Evolutionary conservation across 2,888 invertebrate genomes (phyloP).

Genomic region (Antheraea assamensis): DNA sequence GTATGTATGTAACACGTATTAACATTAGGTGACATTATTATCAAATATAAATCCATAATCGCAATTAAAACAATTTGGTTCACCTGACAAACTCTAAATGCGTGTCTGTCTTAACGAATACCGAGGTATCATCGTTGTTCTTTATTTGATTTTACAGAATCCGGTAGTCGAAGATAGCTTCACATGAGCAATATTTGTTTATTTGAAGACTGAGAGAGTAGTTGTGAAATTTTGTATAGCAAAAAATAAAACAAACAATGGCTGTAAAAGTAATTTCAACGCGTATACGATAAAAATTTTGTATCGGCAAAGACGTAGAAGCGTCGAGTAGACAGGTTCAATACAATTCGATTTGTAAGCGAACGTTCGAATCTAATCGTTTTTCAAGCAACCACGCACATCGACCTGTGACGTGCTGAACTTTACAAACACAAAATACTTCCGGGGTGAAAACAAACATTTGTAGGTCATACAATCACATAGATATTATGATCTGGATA

Average conservation of each 20-base stretch:
- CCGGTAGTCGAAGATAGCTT: conserved; percentile 29
- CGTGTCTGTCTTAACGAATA: conserved; percentile 10
- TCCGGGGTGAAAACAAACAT: too few species aligned
- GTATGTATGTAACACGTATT: too few species aligned
- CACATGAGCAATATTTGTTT: conserved; percentile 21
- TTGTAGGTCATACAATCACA: too few species aligned
- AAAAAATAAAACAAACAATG: neutral
- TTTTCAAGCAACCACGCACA: too few species aligned
- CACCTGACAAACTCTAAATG: neutral
- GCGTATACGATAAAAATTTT: neutral
- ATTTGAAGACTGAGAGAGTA: conserved; percentile 18
- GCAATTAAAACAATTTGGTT: neutral
- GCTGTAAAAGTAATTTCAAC: neutral
- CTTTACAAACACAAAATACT: too few species aligned
- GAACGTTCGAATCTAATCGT: too few species aligned
- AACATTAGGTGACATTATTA: too few species aligned
- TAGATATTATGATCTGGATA: too few species aligned
- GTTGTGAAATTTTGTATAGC: conserved; percentile 3
- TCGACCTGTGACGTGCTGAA: too few species aligned
- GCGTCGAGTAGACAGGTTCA: neutral
- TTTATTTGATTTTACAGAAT: conserved; percentile 32
- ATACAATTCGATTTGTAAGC: too few species aligned
- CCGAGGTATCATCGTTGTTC: conserved; percentile 26
- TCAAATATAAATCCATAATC: neutral
- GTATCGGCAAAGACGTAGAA: neutral